Evolutionary conservation across 1,140 invertebrate genomes (phyloP), one percentile per base, ranked within the genome.

Genomic region (Drosophila elegans): DNA sequence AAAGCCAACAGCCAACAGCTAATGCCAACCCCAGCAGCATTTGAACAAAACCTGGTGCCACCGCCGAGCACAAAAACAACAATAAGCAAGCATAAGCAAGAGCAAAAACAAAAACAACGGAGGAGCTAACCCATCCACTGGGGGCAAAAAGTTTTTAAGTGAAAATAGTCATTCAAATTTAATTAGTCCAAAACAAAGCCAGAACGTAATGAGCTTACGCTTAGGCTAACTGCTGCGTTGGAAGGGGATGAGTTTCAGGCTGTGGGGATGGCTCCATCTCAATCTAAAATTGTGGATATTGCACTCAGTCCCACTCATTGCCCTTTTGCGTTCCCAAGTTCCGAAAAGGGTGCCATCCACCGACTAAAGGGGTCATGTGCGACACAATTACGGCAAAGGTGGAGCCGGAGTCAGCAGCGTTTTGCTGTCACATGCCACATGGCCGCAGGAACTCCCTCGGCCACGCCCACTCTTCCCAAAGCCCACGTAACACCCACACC

Each of bases 101-200:
- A 54, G 12, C 59, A 54, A 38, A 29, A 53, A 32, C 52, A 60
- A 21, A 53, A 78, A 42, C 74, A 74, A 59, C 32, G 32, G 45
- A 54, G 25, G 13, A 38, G 45, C 36, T 62, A 48, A 34, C 57
- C 64, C 64, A 80, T 61, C 77, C 49, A 62, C 34, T 62, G 53
- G 68, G 68, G 75, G 71, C 76, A 76, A 80, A 86, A 89, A 89
- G 68, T 89, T 89, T 89, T 89, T 89, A 89, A 89, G 84, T 89
- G 84, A 89, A 89, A 89, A 89, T 89, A 89, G 84, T 89, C 84
- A 89, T 89, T 89, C 84, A 89, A 89, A 89, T 89, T 89, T 89
- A 89, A 89, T 89, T 89, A 89, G 84, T 89, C 74, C 84, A 89
- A 89, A 89, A 89, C 84, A 89, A 89, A 89, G 84, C 84, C 84